Conservation (phyloP, 64 coral and sea anemone genomes). For the Acropora yongei region DNA sequence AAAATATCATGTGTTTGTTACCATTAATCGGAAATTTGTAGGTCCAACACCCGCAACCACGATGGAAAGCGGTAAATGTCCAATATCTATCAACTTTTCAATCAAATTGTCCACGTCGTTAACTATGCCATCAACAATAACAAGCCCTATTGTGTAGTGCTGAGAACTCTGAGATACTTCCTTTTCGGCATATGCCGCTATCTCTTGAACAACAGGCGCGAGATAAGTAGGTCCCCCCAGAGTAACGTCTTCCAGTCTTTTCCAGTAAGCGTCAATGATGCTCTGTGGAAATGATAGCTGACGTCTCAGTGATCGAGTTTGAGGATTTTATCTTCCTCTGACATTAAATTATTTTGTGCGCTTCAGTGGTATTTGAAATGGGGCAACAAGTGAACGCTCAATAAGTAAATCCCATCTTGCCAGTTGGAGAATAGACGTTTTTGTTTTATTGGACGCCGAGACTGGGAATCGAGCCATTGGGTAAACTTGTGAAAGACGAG, state of each 20-base stretch:
- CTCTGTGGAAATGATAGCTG: neutral
- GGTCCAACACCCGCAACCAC: conserved; percentile 90
- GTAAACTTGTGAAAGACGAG: too few relatives aligned
- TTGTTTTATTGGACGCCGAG: neutral
- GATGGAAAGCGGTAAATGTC: conserved; percentile 77
- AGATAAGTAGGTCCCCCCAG: conserved; percentile 91
- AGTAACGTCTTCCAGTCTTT: conserved; percentile 61
- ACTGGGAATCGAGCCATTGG: too few relatives aligned
- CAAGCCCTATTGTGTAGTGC: conserved; percentile 78
- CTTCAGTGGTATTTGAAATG: too few relatives aligned
- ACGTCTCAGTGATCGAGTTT: too few relatives aligned
- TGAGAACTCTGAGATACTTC: conserved; percentile 63
- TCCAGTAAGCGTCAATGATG: conserved; percentile 60
- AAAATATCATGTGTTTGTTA: conserved; percentile 37
- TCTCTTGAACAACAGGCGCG: conserved; percentile 77
- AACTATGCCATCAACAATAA: conserved; percentile 87
- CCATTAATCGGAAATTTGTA: conserved; percentile 87
- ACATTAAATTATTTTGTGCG: too few relatives aligned
- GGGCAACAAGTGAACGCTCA: too few relatives aligned
- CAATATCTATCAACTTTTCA: conserved; percentile 52
- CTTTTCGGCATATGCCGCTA: conserved; percentile 71
- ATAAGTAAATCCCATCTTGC: too few relatives aligned
- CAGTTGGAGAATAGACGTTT: too few relatives aligned
- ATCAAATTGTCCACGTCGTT: conserved; percentile 84
- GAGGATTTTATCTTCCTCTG: too few relatives aligned